phyloP scores from a whole-genome alignment of 2,113 vertebrate genomes.

The Solea solea region DNA sequence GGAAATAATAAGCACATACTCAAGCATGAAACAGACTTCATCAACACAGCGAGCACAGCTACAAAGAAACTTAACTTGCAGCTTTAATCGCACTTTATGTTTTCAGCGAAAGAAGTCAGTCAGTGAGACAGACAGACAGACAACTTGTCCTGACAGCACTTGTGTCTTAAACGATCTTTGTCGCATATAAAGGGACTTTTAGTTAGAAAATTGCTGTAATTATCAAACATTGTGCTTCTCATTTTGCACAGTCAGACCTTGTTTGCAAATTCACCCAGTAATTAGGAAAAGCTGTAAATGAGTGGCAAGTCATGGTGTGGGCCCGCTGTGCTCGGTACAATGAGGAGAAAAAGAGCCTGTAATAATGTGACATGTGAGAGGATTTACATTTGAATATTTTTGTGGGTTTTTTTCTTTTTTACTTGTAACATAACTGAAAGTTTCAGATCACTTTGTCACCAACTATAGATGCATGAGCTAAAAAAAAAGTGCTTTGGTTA shows the following conservation, averaged over 20 bases:
- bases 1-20: too few relatives aligned
- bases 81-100: conserved; percentile 12
- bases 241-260: conserved; percentile 93
- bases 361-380: conserved; percentile 48
- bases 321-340: conserved; percentile 44
- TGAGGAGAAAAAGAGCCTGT: conserved; percentile 23
- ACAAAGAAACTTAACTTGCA: conserved; percentile 4
- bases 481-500: too few relatives aligned
- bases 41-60: conserved; percentile 15
- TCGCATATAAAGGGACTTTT: conserved; percentile 61
- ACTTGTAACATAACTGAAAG: too few relatives aligned
- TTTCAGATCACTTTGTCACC: too few relatives aligned
- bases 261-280: conserved; percentile 90
- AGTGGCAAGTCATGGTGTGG: conserved; percentile 80
- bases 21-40: neutral
- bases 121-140: conserved; percentile 21
- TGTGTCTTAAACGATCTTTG: conserved; percentile 74
- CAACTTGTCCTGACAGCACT: conserved; percentile 71
- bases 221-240: conserved; percentile 91
- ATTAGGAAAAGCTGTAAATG: conserved; percentile 92
- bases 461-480: too few relatives aligned
- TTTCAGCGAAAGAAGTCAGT: neutral
- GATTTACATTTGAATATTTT: neutral
- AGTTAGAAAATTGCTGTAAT: conserved; percentile 95
- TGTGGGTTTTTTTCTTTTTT: too few relatives aligned